Evolutionary conservation across 2,888 invertebrate genomes (phyloP).

Genomic region (Cerastis leucographa): DNA sequence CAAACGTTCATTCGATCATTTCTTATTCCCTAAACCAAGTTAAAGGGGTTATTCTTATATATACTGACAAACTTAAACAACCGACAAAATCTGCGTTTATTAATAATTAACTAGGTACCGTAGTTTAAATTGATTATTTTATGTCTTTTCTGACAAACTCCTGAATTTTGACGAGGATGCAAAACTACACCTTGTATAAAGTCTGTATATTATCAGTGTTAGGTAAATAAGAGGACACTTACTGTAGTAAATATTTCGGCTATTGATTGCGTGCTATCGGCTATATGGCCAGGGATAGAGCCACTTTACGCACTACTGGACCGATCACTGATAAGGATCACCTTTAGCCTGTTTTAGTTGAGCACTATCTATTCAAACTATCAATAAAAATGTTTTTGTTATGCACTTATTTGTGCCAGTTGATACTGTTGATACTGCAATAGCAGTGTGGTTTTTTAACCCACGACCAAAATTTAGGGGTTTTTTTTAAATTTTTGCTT

Average conservation of each 20-base stretch:
- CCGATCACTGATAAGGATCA: slow-evolving; percentile 64
- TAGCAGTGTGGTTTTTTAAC: background rate
- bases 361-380: slow-evolving; percentile 13
- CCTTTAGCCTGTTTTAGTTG: slow-evolving; percentile 39
- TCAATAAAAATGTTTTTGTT: slow-evolving; percentile 44
- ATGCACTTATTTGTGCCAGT: slow-evolving; percentile 36
- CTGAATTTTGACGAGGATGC: too few species aligned
- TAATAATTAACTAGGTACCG: too few species aligned
- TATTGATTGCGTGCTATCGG: slow-evolving; percentile 70
- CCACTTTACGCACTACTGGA: slow-evolving; percentile 35
- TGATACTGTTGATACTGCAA: slow-evolving; percentile 18
- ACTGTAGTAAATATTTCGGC: slow-evolving; percentile 68
- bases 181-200: too few species aligned
- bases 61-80: too few species aligned
- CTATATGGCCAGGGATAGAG: slow-evolving; percentile 3
- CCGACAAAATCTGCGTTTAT: too few species aligned
- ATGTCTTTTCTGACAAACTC: too few species aligned
- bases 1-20: too few species aligned
- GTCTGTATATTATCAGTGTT: slow-evolving; percentile 63
- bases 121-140: too few species aligned
- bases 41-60: too few species aligned
- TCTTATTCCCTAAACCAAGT: too few species aligned
- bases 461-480: too few species aligned
- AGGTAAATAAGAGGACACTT: slow-evolving; percentile 61
- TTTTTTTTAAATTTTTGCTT: too few species aligned